Evolutionary conservation across 1,140 invertebrate species (phyloP).

Genomic region (Drosophila malerkotliana): DNA sequence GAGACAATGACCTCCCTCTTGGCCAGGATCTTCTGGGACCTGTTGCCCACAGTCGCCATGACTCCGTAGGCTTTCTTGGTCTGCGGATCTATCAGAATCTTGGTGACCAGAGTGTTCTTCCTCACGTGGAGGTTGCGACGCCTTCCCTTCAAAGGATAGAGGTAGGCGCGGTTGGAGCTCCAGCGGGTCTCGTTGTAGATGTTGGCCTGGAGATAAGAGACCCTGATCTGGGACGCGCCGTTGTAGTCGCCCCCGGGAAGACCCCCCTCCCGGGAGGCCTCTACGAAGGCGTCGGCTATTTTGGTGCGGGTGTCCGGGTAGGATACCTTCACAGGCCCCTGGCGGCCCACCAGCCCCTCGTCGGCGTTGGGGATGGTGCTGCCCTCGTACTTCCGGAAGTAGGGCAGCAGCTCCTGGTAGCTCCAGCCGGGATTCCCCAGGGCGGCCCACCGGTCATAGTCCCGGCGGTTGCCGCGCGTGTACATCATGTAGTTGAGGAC

Average conservation of each 20-base stretch:
- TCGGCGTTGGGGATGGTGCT: conserved; percentile 86
- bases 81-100: conserved; percentile 89
- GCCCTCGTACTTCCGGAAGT: conserved; percentile 91
- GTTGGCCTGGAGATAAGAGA: conserved; percentile 87
- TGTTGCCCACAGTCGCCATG: conserved; percentile 85
- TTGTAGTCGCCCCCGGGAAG: conserved; percentile 90
- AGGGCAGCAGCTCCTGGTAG: conserved; percentile 90
- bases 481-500: conserved; percentile 97
- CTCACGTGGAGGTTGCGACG: conserved; percentile 88
- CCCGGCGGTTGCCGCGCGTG: conserved; percentile 89
- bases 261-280: conserved; percentile 87
- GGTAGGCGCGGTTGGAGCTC: conserved; percentile 90
- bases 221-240: conserved; percentile 86
- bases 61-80: conserved; percentile 88
- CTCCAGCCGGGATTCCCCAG: conserved; percentile 92
- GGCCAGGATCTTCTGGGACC: conserved; percentile 85
- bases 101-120: conserved; percentile 88
- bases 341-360: conserved; percentile 84
- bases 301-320: conserved; percentile 86
- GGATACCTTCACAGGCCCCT: conserved; percentile 85
- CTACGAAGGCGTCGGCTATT: conserved; percentile 88
- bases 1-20: conserved; percentile 91
- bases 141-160: conserved; percentile 87
- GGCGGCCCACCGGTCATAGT: conserved; percentile 91
- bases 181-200: conserved; percentile 89